Evolutionary conservation across 1,140 invertebrate species (phyloP), one percentile per base, ranked within the genome.

Genomic region (Pachypeltis micranthus): DNA sequence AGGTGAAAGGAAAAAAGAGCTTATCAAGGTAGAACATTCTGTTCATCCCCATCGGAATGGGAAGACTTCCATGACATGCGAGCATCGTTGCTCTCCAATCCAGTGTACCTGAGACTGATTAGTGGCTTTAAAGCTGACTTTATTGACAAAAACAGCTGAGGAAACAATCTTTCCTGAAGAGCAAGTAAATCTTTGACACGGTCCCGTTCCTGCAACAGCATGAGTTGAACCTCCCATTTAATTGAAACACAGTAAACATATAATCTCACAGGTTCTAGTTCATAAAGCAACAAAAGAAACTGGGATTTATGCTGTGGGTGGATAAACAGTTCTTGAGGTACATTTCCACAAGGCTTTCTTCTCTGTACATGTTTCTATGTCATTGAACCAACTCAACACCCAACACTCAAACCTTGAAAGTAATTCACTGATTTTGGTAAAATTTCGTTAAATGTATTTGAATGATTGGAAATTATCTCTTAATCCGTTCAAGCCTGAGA

Each of bases 91-190:
- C 69, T 72, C 63, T 80, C 80, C 60, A 77, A 70, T 12, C 79
- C 80, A 34, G 76, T 77, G 51, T 72, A 74, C 72, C 77, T 78
- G 65, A 85, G 79, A 66, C 81, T 79, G 69, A 90, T 84, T 44
- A 90, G 72, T 0, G 87, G 87, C 68, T 83, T 80, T 19, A 91
- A 72, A 2, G 87, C 86, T 1, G 81, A 79, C 47, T 81, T 78
- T 24, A 91, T 70, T 54, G 83, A 87, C 69, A 77, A 76, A 68
- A 85, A 90, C 0, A 91, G 70, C 23, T 79, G 77, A 0, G 87
- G 87, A 71, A 86, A 87, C 1, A 85, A 69, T n/a, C 87, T 78
- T 73, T 91, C 88, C 66, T 90, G 87, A 67, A 85, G 80, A 14
- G 83, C 81, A 24, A 90, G 73, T 16, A 88, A 71, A 70, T 90